Evolutionary conservation across 1,140 invertebrate genomes (phyloP), one percentile per base, ranked within the genome.

Genomic region (Melitaea cinxia): DNA sequence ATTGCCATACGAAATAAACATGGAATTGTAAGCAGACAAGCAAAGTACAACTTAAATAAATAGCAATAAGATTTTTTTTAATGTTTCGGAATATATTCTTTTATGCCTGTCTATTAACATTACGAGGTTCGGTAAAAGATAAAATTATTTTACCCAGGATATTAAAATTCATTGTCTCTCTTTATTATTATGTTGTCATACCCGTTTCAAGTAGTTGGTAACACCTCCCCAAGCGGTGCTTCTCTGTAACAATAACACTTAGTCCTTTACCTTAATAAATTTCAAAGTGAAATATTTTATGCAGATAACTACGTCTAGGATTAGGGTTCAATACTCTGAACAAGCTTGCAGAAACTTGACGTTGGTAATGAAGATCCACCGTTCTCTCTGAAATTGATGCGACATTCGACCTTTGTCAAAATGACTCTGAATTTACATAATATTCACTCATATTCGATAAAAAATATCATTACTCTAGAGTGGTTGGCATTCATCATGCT

Each of bases 271-370:
- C 35, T 37, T 37, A n/a, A 37, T 37, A 37, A 37, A 37, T 37
- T 37, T 37, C 35, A 37, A n/a, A 14, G 35, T n/a, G n/a, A 5
- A 37, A 37, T 37, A 37, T 15, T 37, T 37, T 37, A 35, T 37
- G 12, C n/a, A 37, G 0, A 4, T 37, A 37, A 37, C 35, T 37
- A 37, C 12, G 35, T 37, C 12, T 37, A 37, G n/a, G 14, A 15
- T 37, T 37, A 37, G 12, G 35, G 35, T 37, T 15, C 35, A n/a
- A n/a, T 37, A n/a, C n/a, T 14, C 35, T 14, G 35, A 37, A 14
- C 14, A 37, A 37, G 35, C 14, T 37, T 37, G 2, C 3, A 37
- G 14, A 4, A 37, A 37, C 14, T n/a, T 14, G n/a, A 37, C 12
- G 14, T 4, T 37, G 35, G n/a, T 37, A 37, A 37, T 37, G 35